phyloP scores from a whole-genome alignment of 2,113 vertebrate genomes.

The Actenoides hombroni region DNA sequence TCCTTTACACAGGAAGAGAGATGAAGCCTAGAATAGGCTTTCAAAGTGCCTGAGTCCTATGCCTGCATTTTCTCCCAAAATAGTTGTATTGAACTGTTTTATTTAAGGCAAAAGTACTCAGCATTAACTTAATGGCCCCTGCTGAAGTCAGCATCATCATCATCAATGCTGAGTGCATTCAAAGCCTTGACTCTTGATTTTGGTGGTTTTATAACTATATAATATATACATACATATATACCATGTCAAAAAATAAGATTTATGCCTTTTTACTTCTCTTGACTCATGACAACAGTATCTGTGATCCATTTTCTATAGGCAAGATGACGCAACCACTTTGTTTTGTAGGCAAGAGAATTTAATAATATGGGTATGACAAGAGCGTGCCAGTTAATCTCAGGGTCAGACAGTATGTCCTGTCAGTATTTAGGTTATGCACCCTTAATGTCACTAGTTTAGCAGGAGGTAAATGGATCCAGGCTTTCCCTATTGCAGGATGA shows the following conservation, averaged over 20 bases:
- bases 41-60: neutral
- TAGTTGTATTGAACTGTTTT: conserved; percentile 58
- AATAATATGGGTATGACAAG: neutral
- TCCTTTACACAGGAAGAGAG: conserved; percentile 39
- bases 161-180: conserved; percentile 13
- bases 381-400: neutral
- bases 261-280: neutral
- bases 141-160: conserved; percentile 46
- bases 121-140: conserved; percentile 50
- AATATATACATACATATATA: neutral
- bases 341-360: neutral
- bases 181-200: neutral
- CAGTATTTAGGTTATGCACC: neutral
- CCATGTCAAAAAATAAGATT: neutral
- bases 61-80: conserved; percentile 46
- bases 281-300: neutral
- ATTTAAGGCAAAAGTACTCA: conserved; percentile 29
- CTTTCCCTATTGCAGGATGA: neutral
- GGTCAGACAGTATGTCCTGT: neutral
- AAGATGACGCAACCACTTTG: neutral
- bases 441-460: neutral
- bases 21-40: conserved; percentile 18
- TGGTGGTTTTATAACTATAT: neutral
- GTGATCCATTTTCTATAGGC: neutral
- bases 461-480: neutral